Base-by-base conservation (phyloP, 64 coral and sea anemone species). In the Platygyra sinensis region DNA sequence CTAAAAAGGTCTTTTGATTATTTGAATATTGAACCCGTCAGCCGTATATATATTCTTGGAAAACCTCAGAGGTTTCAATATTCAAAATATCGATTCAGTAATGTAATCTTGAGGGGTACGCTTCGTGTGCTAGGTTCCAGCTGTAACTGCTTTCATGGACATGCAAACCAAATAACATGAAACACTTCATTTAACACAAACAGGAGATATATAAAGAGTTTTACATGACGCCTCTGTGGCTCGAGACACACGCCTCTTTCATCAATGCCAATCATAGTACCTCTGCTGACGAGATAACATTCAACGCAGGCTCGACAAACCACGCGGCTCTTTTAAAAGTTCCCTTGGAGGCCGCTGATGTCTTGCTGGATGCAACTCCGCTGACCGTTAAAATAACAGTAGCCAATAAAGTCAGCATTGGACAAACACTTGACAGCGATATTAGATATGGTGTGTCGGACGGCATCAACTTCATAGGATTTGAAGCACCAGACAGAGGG, bases 361-460 rank as follows among this genome's bases (percentile, higher is more conserved):
- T 54, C 76, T 54, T 51, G 5, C 19, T 8, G 2, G 76, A 78
- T 78, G 24, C 42, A 24, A 55, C 39, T n/a, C 46, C 39, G 19
- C 46, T 52, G 76, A 78, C n/a, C 76, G 24, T 78, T 27, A 8
- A 78, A 29, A 54, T 52, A 39, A 51, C 69, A 52, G 87, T 79
- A 8, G 75, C 65, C 13, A 76, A 67, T 60, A 59, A 67, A 22
- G 63, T 0, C 57, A 65, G 59, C 33, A 72, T 90, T n/a, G 27
- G 29, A 17, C 69, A 72, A 42, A 24, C 1, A 60, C 0, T 0
- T 16, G 78, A 74, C 30, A 75, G 52, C 27, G 89, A 90, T 80
- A 60, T 55, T 28, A 69, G n/a, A 1, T 92, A 86, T 63, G 89
- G 89, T 4, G 49, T 91, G 22, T 50, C 89, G 29, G 89, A 91